phyloP scores from a whole-genome alignment of 2,113 vertebrate genomes.

The Bufo gargarizans region DNA sequence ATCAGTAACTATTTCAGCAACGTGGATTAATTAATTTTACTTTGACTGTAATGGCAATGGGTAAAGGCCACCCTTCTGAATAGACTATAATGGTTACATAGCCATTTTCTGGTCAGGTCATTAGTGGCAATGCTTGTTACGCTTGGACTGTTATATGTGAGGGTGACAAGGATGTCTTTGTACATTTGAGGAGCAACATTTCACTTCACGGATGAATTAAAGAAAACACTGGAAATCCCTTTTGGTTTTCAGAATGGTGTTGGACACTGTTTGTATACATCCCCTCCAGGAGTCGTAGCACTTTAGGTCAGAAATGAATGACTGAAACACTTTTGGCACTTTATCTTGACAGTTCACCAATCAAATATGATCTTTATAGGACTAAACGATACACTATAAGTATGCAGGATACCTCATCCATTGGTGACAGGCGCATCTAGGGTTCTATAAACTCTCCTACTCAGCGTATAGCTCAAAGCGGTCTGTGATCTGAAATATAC shows the following conservation, averaged over 20 bases:
- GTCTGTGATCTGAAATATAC: no score
- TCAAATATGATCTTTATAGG: conserved; percentile 25
- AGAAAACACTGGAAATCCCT: conserved; percentile 16
- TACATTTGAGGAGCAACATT: conserved; percentile 34
- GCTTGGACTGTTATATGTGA: conserved; percentile 22
- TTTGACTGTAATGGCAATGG: background rate
- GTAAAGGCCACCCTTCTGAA: background rate
- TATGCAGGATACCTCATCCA: background rate
- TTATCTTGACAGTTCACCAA: conserved; percentile 17
- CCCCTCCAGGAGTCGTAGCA: background rate
- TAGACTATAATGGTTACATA: background rate
- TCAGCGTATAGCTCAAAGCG: background rate
- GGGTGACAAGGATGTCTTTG: conserved; percentile 51
- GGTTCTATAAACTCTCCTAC: background rate
- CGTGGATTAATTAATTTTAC: background rate
- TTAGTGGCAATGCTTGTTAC: conserved; percentile 31
- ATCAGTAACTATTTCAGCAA: background rate
- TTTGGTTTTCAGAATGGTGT: background rate
- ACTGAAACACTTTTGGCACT: background rate
- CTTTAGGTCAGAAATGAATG: background rate
- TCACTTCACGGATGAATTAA: conserved; percentile 44
- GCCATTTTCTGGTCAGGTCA: conserved; percentile 30
- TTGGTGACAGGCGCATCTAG: background rate
- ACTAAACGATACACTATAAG: background rate
- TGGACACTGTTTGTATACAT: conserved; percentile 7